These are phyloP conservation scores for Cossypha heuglini DNA, from an alignment of 2,797 vertebrate genomes.

Conservation along the genomic window DNA sequence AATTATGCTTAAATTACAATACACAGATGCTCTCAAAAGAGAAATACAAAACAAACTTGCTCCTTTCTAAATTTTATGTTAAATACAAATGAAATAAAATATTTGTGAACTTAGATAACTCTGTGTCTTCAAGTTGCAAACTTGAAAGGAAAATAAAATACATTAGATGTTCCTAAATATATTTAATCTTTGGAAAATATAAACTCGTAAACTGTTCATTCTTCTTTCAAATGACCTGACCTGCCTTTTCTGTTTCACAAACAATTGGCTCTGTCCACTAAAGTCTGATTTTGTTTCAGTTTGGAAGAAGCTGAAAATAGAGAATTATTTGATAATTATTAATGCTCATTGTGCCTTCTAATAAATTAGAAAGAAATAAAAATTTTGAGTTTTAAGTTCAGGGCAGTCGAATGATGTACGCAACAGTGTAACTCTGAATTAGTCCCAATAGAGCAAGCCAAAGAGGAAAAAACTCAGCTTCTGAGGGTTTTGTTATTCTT, in stretches of 20 bases:
- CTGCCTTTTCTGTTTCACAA: background rate
- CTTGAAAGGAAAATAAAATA: background rate
- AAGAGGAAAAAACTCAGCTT: background rate
- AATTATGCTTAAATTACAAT: background rate
- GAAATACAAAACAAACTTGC: background rate
- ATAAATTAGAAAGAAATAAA: background rate
- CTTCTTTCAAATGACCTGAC: background rate
- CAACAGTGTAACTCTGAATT: background rate
- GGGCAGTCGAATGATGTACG: background rate
- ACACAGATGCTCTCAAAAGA: background rate
- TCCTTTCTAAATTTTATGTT: background rate
- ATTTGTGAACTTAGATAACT: background rate
- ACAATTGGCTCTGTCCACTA: background rate
- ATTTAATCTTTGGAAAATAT: background rate
- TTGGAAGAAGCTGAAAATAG: background rate
- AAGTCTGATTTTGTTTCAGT: background rate
- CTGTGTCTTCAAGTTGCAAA: background rate
- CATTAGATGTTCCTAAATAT: background rate
- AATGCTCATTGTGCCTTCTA: background rate
- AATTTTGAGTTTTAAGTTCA: background rate
- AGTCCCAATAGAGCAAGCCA: background rate
- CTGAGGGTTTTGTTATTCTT: background rate
- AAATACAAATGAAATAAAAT: background rate
- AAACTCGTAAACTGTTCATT: background rate
- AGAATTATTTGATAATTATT: background rate